These are phyloP conservation scores for Ciconia maguari DNA, from an alignment of 2,113 vertebrate genomes.

Conservation along the genomic window DNA sequence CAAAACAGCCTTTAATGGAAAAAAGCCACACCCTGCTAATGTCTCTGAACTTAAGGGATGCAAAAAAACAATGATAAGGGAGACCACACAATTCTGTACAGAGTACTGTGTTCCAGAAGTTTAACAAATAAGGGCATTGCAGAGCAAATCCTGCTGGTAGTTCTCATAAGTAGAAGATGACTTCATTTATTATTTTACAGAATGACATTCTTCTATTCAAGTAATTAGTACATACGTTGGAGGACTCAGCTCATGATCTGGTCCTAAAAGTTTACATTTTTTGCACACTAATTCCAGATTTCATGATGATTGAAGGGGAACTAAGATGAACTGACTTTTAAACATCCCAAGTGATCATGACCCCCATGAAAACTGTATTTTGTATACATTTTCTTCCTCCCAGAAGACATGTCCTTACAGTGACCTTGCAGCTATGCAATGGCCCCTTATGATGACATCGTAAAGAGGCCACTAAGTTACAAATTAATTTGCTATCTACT, in stretches of 20 bases:
- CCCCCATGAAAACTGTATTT: not conserved
- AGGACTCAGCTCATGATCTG: not conserved
- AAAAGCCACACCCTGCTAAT: constrained; percentile 51
- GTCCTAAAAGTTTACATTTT: constrained; percentile 15
- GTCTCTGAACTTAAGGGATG: constrained; percentile 52
- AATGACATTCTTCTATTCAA: constrained; percentile 32
- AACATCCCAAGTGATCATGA: not conserved
- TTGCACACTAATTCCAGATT: not conserved
- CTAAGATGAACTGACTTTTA: not conserved
- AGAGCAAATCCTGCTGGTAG: constrained; percentile 21
- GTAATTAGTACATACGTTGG: constrained; percentile 11
- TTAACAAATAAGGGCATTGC: constrained; percentile 35
- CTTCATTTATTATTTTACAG: constrained; percentile 60
- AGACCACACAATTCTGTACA: constrained; percentile 45
- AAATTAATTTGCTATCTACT: not conserved
- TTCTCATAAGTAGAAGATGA: constrained; percentile 50
- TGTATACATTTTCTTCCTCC: not conserved
- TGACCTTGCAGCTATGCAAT: not conserved
- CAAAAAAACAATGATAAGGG: constrained; percentile 47
- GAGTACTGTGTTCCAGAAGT: not conserved
- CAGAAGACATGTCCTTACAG: not conserved
- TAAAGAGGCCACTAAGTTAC: not conserved
- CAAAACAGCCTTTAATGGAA: constrained; percentile 55
- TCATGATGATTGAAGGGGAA: not conserved
- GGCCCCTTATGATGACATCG: not conserved